Conservation (phyloP, 1,140 invertebrate species). For the Drosophila obscura region DNA sequence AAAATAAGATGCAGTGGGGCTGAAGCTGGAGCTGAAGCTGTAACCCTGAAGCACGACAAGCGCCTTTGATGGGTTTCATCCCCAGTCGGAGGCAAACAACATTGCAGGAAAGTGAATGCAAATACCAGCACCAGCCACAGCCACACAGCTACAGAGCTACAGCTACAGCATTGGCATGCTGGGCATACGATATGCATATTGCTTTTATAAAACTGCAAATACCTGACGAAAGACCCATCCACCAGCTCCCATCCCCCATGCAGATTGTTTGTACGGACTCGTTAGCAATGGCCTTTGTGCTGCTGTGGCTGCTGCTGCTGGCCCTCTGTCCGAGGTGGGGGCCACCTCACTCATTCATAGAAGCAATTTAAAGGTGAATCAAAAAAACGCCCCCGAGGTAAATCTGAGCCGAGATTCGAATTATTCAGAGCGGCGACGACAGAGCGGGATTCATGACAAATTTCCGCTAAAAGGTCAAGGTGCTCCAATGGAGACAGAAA, state of each 20-base stretch:
- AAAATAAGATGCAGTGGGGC: conserved; percentile 49
- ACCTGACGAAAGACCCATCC: conserved; percentile 26
- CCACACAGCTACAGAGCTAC: too few relatives aligned
- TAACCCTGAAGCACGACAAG: conserved; percentile 54
- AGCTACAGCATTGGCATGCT: conserved; percentile 44
- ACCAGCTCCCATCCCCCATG: background rate
- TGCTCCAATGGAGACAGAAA: background rate
- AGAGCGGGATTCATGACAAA: conserved; percentile 21
- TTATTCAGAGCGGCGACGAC: conserved; percentile 22
- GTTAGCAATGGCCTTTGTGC: conserved; percentile 46
- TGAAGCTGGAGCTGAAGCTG: too few relatives aligned
- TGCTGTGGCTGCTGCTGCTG: background rate
- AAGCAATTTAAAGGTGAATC: conserved; percentile 42
- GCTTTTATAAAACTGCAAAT: conserved; percentile 75
- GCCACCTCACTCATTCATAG: conserved; percentile 52
- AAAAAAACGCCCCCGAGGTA: conserved; percentile 31
- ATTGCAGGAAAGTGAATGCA: conserved; percentile 73
- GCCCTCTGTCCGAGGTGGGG: conserved; percentile 17
- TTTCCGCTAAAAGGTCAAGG: conserved; percentile 43
- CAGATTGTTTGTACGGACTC: conserved; percentile 54
- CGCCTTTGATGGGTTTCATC: conserved; percentile 62
- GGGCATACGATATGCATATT: conserved; percentile 65
- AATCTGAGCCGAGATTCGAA: conserved; percentile 31
- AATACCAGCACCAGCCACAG: conserved; percentile 38
- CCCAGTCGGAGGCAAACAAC: conserved; percentile 46